A percentile compares a stretch with the other conserved stretches of the same genome.
Conservation (phyloP, 2,797 vertebrate species). For the Melopsittacus undulatus region DNA sequence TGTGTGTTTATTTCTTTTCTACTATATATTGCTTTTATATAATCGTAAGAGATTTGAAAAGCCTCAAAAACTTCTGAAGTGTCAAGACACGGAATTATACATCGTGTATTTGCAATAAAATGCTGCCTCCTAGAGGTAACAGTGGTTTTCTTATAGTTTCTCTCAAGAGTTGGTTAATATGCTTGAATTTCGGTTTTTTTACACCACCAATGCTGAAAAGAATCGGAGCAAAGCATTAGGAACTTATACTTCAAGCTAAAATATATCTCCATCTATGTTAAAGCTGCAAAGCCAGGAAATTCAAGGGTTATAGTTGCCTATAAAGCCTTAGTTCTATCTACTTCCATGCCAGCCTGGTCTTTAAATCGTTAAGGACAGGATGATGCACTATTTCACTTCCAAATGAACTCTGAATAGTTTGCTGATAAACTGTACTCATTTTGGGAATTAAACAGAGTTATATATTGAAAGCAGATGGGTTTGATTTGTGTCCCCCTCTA, state of each 20-base stretch:
- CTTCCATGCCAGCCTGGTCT: not conserved
- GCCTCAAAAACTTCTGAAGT: not conserved
- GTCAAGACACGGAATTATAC: not conserved
- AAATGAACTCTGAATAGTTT: not conserved
- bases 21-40: not conserved
- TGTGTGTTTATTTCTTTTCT: not conserved
- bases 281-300: not conserved
- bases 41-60: not conserved
- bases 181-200: not conserved
- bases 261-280: not conserved
- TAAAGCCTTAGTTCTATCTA: not conserved
- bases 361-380: not conserved
- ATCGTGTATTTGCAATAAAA: conserved; percentile 7
- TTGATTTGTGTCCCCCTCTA: not conserved
- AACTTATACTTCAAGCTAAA: not conserved
- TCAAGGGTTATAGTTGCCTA: not conserved
- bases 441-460: not conserved
- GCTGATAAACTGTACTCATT: not conserved
- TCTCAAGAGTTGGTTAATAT: not conserved
- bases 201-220: not conserved
- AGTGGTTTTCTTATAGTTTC: not conserved
- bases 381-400: not conserved
- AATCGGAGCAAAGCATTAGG: not conserved
- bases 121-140: conserved; percentile 63
- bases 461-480: not conserved